Evolutionary conservation across 1,140 invertebrate genomes (phyloP).

Genomic region (Trachelipus rathkii): DNA sequence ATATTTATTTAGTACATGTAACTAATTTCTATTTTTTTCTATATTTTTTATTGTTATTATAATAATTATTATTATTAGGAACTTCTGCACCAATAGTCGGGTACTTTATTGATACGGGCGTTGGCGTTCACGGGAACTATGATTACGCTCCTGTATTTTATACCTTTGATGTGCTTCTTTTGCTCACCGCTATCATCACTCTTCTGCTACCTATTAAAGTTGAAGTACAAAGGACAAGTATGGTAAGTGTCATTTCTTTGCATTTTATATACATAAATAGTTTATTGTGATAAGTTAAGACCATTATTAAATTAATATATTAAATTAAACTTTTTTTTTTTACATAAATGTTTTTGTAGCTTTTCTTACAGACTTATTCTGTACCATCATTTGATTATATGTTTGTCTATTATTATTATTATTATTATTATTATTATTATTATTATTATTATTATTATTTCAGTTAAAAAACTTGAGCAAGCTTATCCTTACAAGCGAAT

Average conservation of each 20-base stretch:
- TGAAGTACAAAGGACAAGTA: slow-evolving; percentile 34
- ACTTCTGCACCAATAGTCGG: slow-evolving; percentile 61
- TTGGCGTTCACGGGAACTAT: slow-evolving; percentile 46
- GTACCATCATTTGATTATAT: no score
- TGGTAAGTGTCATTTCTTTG: slow-evolving; percentile 33
- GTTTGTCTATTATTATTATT: no score
- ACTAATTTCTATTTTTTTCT: neutral
- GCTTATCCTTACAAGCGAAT: slow-evolving; percentile 60
- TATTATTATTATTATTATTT: slow-evolving; percentile 2
- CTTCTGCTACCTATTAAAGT: slow-evolving; percentile 45
- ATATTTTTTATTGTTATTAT: neutral
- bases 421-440: neutral
- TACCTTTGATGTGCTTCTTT: slow-evolving; percentile 59
- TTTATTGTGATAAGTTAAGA: no score
- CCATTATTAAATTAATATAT: no score
- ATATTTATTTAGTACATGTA: neutral
- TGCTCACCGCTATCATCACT: slow-evolving; percentile 62
- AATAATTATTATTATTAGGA: slow-evolving; percentile 22
- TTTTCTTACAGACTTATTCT: no score
- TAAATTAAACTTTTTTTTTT: no score
- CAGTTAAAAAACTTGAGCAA: slow-evolving; percentile 45
- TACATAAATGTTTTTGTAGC: no score
- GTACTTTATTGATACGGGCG: slow-evolving; percentile 50
- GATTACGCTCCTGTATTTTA: slow-evolving; percentile 56
- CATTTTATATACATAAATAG: neutral